A percentile compares a stretch with the other conserved stretches of the same genome.
These are phyloP conservation scores for Gryllus longicercus DNA, from an alignment of 2,888 invertebrate genomes.

Conservation along the genomic window DNA sequence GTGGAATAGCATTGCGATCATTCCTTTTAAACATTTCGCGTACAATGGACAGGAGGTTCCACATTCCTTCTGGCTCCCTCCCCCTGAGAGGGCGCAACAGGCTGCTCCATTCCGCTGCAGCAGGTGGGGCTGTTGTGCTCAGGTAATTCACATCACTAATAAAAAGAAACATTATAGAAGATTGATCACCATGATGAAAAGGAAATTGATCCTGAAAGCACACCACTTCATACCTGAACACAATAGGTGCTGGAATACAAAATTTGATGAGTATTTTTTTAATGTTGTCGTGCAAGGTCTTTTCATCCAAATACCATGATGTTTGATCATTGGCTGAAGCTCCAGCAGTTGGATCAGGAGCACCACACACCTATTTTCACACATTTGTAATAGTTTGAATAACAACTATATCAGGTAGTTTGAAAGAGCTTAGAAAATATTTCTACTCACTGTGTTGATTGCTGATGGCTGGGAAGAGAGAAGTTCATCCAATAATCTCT, in stretches of 20 bases:
- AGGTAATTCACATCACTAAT: constrained; percentile 95
- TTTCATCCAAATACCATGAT: constrained; percentile 96
- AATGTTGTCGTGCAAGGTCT: constrained; percentile 94
- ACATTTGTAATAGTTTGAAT: too few species aligned
- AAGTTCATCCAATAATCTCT: constrained; percentile 90
- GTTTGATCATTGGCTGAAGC: constrained; percentile 95
- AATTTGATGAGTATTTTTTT: constrained; percentile 97
- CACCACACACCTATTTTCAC: constrained; percentile 65
- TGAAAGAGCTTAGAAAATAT: too few species aligned
- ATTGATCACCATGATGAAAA: too few species aligned
- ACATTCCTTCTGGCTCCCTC: constrained; percentile 98
- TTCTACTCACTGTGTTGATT: constrained; percentile 69
- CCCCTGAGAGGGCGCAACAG: constrained; percentile 87
- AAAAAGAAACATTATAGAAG: constrained; percentile 32
- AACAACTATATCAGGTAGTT: too few species aligned
- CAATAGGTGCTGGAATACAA: constrained; percentile 95
- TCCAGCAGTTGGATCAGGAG: constrained; percentile 98
- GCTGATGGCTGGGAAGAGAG: constrained; percentile 86
- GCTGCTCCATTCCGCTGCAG: constrained; percentile 96
- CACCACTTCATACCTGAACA: constrained; percentile 28
- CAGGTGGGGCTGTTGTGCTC: constrained; percentile 94
- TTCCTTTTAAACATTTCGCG: constrained; percentile 96
- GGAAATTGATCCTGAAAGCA: too few species aligned
- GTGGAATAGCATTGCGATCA: constrained; percentile 92
- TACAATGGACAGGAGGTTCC: constrained; percentile 96